A percentile compares a stretch with the other conserved stretches of the same genome.
phyloP scores from a whole-genome alignment of 2,888 invertebrate genomes.

The Diarsia rubi region DNA sequence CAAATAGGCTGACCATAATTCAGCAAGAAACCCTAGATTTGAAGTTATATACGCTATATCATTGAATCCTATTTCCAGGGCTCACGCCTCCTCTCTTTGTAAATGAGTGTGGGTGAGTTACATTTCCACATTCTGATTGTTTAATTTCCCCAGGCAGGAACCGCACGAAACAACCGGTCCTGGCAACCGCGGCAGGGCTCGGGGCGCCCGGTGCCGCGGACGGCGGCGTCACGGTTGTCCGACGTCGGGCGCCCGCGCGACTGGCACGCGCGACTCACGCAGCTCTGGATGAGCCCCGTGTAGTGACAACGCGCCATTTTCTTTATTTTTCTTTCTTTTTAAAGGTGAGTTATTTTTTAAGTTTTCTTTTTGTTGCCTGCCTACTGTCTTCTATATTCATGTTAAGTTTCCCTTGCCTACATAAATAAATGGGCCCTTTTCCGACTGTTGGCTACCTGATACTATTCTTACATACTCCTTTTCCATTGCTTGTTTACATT shows the following conservation, averaged over 20 bases:
- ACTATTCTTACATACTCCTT: neutral
- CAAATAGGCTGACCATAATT: neutral
- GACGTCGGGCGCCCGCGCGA: slow-evolving; percentile 73
- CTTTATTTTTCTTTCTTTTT: slow-evolving; percentile 27
- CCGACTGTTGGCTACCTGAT: neutral
- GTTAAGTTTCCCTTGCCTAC: neutral
- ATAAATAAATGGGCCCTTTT: neutral
- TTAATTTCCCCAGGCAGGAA: slow-evolving; percentile 51
- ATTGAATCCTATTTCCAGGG: no score
- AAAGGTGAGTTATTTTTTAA: slow-evolving; percentile 54
- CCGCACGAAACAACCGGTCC: slow-evolving; percentile 52
- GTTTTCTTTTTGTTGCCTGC: neutral
- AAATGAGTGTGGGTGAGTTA: neutral
- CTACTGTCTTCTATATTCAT: neutral
- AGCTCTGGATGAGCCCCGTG: slow-evolving; percentile 70
- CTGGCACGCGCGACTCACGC: slow-evolving; percentile 76
- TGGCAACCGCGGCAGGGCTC: slow-evolving; percentile 73
- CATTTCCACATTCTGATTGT: neutral
- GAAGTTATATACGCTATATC: no score
- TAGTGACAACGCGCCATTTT: slow-evolving; percentile 60
- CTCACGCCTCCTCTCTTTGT: neutral
- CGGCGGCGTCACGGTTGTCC: slow-evolving; percentile 76
- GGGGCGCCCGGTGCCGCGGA: slow-evolving; percentile 77
- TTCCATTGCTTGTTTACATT: neutral
- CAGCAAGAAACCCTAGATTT: neutral